Conservation (phyloP, 2,797 vertebrate genomes). For the Enteromius paludinosus region DNA sequence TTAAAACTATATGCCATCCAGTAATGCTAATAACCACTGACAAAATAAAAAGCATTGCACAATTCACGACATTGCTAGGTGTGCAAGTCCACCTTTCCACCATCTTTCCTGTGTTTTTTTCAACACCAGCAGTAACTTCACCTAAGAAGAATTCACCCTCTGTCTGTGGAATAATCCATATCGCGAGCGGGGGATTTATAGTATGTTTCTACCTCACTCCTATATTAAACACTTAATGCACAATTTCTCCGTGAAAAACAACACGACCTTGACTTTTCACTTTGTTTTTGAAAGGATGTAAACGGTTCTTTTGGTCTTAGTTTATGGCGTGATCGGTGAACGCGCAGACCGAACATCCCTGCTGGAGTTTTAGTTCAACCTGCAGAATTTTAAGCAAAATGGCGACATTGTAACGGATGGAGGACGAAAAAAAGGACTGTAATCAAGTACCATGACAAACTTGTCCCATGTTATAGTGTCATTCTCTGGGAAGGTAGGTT, state of each 20-base stretch:
- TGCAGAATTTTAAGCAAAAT: slow-evolving; percentile 77
- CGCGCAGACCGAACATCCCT: slow-evolving; percentile 53
- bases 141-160: slow-evolving; percentile 64
- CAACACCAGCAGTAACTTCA: slow-evolving; percentile 60
- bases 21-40: background rate
- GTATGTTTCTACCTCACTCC: background rate
- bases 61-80: slow-evolving; percentile 8
- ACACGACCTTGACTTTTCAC: rapidly evolving
- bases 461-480: slow-evolving; percentile 54
- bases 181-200: slow-evolving; percentile 51
- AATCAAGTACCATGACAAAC: slow-evolving; percentile 65
- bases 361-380: slow-evolving; percentile 67
- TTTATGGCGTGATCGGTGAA: background rate
- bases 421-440: slow-evolving; percentile 63
- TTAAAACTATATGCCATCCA: background rate
- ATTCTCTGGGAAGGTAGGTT: slow-evolving; percentile 67
- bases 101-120: slow-evolving; percentile 55
- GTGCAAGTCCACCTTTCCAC: slow-evolving; percentile 43
- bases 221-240: background rate
- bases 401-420: slow-evolving; percentile 73
- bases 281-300: background rate
- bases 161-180: slow-evolving; percentile 67
- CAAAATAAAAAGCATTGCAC: background rate
- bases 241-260: background rate
- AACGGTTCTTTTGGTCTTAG: background rate